phyloP scores from a whole-genome alignment of 2,888 invertebrate genomes.

The Eurois occulta region DNA sequence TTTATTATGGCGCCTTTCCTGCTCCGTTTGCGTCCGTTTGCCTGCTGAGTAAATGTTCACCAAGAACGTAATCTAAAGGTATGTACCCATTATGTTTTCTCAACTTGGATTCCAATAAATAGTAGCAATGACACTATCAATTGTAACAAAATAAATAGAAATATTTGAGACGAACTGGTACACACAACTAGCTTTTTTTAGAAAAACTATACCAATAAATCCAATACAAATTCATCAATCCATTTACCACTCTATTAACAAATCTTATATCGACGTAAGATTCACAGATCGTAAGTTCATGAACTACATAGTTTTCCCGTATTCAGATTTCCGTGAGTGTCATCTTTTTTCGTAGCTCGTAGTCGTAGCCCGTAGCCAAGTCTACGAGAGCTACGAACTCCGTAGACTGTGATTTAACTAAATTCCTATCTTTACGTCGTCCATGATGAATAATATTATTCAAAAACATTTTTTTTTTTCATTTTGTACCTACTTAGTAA shows the following conservation, averaged over 20 bases:
- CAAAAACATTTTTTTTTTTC: fast-evolving
- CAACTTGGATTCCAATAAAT: neutral
- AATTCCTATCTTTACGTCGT: slow-evolving; percentile 1
- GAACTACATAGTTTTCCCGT: neutral
- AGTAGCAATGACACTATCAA: neutral
- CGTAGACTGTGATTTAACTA: slow-evolving; percentile 22
- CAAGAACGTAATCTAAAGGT: neutral
- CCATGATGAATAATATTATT: neutral
- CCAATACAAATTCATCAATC: neutral
- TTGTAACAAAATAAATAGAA: no score
- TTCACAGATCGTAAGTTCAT: neutral
- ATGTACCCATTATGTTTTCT: neutral
- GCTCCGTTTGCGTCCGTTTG: neutral
- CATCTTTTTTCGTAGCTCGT: slow-evolving; percentile 45
- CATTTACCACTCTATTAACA: neutral
- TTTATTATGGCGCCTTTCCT: neutral
- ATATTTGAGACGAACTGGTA: neutral
- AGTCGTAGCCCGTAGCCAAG: slow-evolving; percentile 35
- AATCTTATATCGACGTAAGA: neutral
- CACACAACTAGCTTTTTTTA: neutral
- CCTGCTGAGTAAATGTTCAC: no score
- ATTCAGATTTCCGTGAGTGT: neutral
- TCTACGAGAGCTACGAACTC: slow-evolving; percentile 50
- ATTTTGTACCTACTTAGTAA: neutral
- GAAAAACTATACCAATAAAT: neutral